Base-by-base conservation (phyloP, 1,140 invertebrate genomes). In the Drosophila navojoa region DNA sequence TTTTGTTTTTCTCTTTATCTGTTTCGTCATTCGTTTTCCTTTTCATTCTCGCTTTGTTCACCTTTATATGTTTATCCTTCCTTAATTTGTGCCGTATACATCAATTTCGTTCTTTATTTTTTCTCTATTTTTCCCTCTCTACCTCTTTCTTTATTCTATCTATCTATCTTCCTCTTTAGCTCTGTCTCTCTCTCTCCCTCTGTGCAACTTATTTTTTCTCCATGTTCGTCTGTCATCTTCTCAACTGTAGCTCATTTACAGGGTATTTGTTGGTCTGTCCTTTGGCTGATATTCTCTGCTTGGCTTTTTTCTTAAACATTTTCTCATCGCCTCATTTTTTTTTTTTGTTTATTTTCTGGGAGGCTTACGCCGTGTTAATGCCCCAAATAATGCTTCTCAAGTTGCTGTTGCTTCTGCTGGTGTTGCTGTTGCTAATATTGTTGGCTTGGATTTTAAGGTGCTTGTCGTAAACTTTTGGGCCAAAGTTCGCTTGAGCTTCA, bases 381-480 rank as follows among this genome's bases (percentile, higher is more conserved):
- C 69, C 54, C 69, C 69, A 59, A 71, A 71, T 67, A 71, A 71
- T 71, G 69, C 62, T 71, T 49, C 69, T 67, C 66, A 71, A 71
- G 64, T 67, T 66, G 55, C 29, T 61, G 58, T 44, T 58, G 50
- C 35, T 55, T 35, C 15, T 58, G 40, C 9, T 58, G 53, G 10
- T 58, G 38, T 19, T 57, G 54, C 13, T 57, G 38, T 19, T 60
- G 47, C 58, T 55, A 40, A 52, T 52, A 40, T 52, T 44, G 60
- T 64, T 67, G 40, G 60, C 32, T 71, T 50, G 69, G 54, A 71
- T 71, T 71, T 71, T 67, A 67, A 71, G 69, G 63, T 67, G 69
- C 47, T 67, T 53, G 69, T 66, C 62, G 69, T 67, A 71, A 71
- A 71, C 69, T 67, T 71, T 71, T 64, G 19, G 45, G 49, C 29